Evolutionary conservation across 2,113 vertebrate genomes (phyloP).

Genomic region (Corvus moneduloides): DNA sequence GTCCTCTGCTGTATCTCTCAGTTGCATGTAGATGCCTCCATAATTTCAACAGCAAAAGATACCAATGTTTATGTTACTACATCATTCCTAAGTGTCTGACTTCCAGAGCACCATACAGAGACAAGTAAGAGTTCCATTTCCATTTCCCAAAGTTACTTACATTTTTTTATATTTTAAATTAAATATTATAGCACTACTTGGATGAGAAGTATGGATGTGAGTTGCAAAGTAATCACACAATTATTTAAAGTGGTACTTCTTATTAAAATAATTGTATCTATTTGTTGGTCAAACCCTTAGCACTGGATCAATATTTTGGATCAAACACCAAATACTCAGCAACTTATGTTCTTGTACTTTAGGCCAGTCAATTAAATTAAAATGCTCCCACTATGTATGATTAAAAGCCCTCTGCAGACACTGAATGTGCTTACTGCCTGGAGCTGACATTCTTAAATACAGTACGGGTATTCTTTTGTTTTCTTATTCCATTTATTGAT

Average conservation of each 20-base stretch:
- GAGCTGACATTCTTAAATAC: neutral
- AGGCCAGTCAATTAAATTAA: conserved; percentile 4
- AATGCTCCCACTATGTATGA: neutral
- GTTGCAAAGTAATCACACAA: neutral
- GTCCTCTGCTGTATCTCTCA: neutral
- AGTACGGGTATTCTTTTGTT: neutral
- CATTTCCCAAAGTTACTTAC: neutral
- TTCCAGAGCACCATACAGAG: neutral
- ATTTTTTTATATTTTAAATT: neutral
- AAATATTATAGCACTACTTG: neutral
- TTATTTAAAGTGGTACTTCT: neutral
- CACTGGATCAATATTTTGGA: neutral
- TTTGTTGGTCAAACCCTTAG: neutral
- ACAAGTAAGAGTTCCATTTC: neutral
- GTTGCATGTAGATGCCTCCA: neutral
- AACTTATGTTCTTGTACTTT: neutral
- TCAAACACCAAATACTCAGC: neutral
- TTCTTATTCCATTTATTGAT: neutral
- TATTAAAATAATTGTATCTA: conserved; percentile 5
- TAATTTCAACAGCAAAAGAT: neutral
- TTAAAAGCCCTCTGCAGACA: neutral
- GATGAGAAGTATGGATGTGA: neutral
- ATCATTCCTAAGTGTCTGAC: neutral
- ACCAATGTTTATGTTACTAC: neutral
- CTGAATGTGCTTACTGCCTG: neutral